phyloP scores from a whole-genome alignment of 2,797 vertebrate species.

The Pipistrellus nathusii region DNA sequence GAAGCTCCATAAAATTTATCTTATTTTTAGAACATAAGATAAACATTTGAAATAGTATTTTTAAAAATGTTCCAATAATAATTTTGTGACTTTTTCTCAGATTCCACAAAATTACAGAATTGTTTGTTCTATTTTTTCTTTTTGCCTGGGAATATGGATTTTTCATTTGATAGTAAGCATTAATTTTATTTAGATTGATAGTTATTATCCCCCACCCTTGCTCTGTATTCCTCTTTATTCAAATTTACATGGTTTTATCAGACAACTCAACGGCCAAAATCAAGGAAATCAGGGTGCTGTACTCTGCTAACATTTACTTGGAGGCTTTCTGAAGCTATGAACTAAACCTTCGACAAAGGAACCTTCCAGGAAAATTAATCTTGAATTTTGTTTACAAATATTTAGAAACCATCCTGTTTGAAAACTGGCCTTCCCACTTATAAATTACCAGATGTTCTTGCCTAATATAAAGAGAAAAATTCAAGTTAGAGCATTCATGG shows the following conservation, averaged over 20 bases:
- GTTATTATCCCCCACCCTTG: not conserved
- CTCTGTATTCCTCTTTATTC: conserved; percentile 1
- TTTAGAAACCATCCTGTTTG: conserved; percentile 57
- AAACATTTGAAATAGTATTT: conserved; percentile 36
- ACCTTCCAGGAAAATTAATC: conserved; percentile 18
- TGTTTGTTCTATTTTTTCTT: not conserved
- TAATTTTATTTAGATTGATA: conserved; percentile 49
- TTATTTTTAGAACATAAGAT: not conserved
- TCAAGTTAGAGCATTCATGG: not conserved
- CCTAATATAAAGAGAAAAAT: conserved; percentile 15
- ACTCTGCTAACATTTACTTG: not conserved
- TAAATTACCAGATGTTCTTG: conserved; percentile 41
- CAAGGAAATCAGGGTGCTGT: not conserved
- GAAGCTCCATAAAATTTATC: not conserved
- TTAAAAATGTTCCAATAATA: not conserved
- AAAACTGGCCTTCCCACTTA: conserved; percentile 42
- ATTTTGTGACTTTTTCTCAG: conserved; percentile 38
- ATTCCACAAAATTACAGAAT: not conserved
- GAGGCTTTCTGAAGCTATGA: not conserved
- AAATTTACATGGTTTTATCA: not conserved
- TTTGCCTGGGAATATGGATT: not conserved
- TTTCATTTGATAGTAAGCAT: conserved; percentile 28
- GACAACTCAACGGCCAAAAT: not conserved
- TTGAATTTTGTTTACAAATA: conserved; percentile 68
- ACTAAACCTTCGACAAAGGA: conserved; percentile 7